Conservation (phyloP, 2,797 vertebrate genomes). For the Lepus oiostolus region DNA sequence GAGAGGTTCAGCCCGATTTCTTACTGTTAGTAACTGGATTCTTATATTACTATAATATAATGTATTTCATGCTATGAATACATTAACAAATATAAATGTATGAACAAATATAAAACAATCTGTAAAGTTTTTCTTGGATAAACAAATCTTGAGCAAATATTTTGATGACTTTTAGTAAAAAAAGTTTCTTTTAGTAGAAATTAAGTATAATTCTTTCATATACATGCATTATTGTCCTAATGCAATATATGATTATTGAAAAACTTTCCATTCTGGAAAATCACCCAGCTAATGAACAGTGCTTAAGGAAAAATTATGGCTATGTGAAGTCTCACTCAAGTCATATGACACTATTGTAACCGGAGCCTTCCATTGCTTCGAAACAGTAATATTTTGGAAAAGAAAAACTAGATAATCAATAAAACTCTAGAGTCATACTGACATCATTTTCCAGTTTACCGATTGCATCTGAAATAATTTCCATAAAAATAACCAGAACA, state of each 20-base stretch:
- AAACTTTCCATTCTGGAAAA: neutral
- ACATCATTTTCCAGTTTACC: neutral
- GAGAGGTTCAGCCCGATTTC: neutral
- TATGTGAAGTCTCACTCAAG: neutral
- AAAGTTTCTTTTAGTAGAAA: neutral
- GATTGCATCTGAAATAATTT: neutral
- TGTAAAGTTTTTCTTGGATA: neutral
- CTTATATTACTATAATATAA: neutral
- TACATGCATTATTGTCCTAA: neutral
- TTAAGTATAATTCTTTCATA: neutral
- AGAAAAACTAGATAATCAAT: conserved; percentile 1
- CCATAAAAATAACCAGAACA: conserved; percentile 14
- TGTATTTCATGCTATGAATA: neutral
- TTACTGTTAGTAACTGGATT: neutral
- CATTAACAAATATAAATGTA: neutral
- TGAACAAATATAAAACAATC: neutral
- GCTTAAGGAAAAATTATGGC: neutral
- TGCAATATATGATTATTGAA: neutral
- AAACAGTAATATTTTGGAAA: neutral
- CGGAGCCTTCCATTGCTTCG: neutral
- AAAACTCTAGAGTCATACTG: neutral
- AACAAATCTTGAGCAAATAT: neutral
- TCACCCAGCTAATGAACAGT: neutral
- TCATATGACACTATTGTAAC: neutral
- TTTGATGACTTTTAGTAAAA: conserved; percentile 45